These are phyloP conservation scores for Holothuria scabra DNA, from an alignment of 53 echinoderm and acorn worm species.

Conservation along the genomic window DNA sequence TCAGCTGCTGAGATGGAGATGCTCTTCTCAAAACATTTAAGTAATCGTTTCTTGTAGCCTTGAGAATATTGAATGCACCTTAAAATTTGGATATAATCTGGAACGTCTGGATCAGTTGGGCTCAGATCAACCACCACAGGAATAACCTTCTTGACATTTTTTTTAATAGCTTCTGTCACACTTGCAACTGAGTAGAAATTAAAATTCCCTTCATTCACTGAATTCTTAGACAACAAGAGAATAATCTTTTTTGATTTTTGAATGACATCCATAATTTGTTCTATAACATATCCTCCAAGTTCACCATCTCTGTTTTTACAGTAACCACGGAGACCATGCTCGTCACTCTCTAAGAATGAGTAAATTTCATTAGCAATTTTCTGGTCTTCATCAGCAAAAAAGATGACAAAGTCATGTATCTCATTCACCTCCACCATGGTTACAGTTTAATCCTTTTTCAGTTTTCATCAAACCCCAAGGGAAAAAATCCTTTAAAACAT, in stretches of 20 bases:
- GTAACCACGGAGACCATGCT: constrained; percentile 29
- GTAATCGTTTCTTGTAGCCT: constrained; percentile 3
- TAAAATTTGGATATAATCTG: not conserved
- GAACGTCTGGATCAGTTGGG: not conserved
- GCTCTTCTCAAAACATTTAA: not conserved
- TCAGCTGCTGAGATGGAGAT: not conserved
- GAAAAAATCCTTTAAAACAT: too few relatives aligned
- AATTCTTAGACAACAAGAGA: constrained; percentile 43
- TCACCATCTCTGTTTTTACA: constrained; percentile 43
- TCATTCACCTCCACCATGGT: not conserved
- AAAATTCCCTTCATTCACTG: constrained; percentile 27
- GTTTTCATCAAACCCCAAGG: too few relatives aligned
- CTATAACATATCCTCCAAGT: constrained; percentile 34
- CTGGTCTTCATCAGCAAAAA: constrained; percentile 16
- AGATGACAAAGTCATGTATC: constrained; percentile 49
- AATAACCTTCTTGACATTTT: constrained; percentile 24
- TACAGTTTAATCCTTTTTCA: not conserved
- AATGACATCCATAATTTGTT: constrained; percentile 17
- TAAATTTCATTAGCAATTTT: constrained; percentile 26
- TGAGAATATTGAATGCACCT: constrained; percentile 1
- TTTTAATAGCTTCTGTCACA: constrained; percentile 29
- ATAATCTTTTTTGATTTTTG: constrained; percentile 22
- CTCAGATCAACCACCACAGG: constrained; percentile 26
- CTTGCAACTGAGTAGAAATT: constrained; percentile 14
- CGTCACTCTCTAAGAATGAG: constrained; percentile 40